Evolutionary conservation across 2,797 vertebrate species (phyloP).

Genomic region (Oreochromis mossambicus): DNA sequence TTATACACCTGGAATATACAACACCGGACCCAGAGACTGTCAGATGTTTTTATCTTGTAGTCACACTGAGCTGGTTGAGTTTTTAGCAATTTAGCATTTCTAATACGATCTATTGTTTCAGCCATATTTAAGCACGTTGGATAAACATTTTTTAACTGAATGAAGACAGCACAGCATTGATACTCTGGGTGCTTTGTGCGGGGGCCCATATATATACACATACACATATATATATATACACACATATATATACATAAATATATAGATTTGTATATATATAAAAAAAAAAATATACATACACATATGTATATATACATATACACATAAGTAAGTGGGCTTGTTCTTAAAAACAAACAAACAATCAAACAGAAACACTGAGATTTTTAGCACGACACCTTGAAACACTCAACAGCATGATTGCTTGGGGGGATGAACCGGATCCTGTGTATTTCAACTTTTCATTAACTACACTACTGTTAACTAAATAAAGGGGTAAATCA

Average conservation of each 20-base stretch:
- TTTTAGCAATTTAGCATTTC: neutral
- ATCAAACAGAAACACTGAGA: neutral
- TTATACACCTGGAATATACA: slow-evolving; percentile 82
- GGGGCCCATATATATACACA: neutral
- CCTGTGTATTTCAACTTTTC: neutral
- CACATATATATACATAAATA: too few relatives aligned
- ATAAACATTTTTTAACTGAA: neutral
- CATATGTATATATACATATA: too few relatives aligned
- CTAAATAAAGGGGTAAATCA: neutral
- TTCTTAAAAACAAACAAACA: neutral
- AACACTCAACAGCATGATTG: neutral
- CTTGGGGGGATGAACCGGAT: neutral
- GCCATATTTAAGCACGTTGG: neutral
- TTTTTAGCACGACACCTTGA: neutral
- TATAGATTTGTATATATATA: too few relatives aligned
- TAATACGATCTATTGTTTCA: neutral
- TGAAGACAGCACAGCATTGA: neutral
- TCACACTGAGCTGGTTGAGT: neutral
- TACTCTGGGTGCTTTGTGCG: neutral
- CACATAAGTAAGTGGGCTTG: neutral
- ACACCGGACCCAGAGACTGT: neutral
- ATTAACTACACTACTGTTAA: neutral
- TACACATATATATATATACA: too few relatives aligned
- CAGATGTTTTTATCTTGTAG: neutral
- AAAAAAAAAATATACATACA: too few relatives aligned